Percentiles rank a stretch among this genome's conserved stretches.
These are phyloP conservation scores for Anolis carolinensis DNA, from an alignment of 2,113 vertebrate species.

Conservation along the genomic window DNA sequence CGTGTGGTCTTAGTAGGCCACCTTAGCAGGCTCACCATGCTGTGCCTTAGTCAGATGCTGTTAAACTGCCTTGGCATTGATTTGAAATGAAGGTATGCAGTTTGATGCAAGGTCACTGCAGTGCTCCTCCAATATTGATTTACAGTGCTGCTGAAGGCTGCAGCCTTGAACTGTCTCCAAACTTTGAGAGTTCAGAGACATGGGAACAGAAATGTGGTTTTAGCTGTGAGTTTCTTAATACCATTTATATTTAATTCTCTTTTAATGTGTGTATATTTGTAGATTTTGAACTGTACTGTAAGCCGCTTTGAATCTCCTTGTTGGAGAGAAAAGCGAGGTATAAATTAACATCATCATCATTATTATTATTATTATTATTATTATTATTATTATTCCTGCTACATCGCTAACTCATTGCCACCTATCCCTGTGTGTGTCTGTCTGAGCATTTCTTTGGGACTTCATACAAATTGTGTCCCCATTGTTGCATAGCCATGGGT, in stretches of 20 bases:
- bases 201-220: background rate
- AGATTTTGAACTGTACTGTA: too few species aligned
- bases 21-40: rapidly evolving
- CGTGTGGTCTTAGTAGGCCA: slow-evolving; percentile 1
- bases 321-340: too few species aligned
- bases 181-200: too few species aligned
- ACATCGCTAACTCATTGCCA: background rate
- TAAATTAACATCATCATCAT: too few species aligned
- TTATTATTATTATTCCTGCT: too few species aligned
- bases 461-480: too few species aligned
- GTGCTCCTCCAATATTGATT: slow-evolving; percentile 35
- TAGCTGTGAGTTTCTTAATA: too few species aligned
- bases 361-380: too few species aligned
- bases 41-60: background rate
- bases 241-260: too few species aligned
- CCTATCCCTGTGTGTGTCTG: background rate
- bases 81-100: slow-evolving; percentile 39
- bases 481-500: background rate
- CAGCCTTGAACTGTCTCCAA: slow-evolving; percentile 17
- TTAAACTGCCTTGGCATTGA: background rate
- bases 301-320: too few species aligned
- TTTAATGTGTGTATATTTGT: too few species aligned
- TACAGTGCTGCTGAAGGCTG: slow-evolving; percentile 13
- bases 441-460: background rate
- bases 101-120: background rate